These are phyloP conservation scores for Diadema setosum DNA, from an alignment of 35 echinoderm and acorn worm species.

Conservation along the genomic window DNA sequence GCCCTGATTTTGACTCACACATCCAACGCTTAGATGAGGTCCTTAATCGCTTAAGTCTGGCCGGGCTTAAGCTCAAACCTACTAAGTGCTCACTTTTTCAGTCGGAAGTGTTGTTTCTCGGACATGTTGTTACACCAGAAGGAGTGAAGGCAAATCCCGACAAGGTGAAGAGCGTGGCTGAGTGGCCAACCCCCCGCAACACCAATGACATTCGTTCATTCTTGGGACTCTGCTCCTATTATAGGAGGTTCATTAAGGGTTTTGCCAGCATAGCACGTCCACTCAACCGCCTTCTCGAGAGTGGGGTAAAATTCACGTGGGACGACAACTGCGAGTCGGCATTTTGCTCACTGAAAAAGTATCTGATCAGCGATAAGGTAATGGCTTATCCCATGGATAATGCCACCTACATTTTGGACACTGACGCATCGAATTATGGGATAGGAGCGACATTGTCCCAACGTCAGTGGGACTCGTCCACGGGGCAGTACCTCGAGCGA, in stretches of 20 bases:
- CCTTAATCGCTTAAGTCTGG: background rate
- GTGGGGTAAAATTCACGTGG: constrained; percentile 34
- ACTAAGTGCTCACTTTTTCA: background rate
- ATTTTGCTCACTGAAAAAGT: constrained; percentile 17
- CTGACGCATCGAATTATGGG: constrained; percentile 6
- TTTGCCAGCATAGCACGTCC: background rate
- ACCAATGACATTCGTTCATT: background rate
- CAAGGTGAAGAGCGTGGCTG: background rate
- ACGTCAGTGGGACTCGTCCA: background rate
- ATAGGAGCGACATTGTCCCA: constrained; percentile 15
- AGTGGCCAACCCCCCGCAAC: background rate
- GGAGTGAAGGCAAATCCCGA: background rate
- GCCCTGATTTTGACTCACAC: background rate
- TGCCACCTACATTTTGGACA: constrained; percentile 22
- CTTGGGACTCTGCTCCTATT: constrained; percentile 6
- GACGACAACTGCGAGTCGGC: constrained; percentile 12
- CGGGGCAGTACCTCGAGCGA: background rate
- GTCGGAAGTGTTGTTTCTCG: background rate
- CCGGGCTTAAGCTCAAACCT: background rate
- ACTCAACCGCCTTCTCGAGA: background rate
- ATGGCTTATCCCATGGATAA: constrained; percentile 23
- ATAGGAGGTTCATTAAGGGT: background rate
- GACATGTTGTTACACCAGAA: background rate
- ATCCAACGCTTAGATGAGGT: constrained; percentile 1
- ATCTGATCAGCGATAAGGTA: background rate